Conservation (phyloP, 2,888 invertebrate species). For the Archips crataeganus region DNA sequence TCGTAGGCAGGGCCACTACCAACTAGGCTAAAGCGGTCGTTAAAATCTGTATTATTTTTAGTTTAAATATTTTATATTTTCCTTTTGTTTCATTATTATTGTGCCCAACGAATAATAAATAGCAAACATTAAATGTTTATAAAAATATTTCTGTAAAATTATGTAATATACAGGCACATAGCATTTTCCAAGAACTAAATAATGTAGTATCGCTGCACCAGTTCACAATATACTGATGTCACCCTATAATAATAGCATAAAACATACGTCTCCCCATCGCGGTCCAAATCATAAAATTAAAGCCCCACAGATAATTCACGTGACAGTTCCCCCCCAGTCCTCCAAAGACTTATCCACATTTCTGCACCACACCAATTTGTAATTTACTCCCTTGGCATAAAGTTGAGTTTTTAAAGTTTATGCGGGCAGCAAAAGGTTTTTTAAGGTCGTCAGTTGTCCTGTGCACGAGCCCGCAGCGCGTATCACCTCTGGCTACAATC, state of each 20-base stretch:
- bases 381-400: neutral
- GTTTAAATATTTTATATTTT: no score
- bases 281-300: constrained; percentile 18
- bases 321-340: constrained; percentile 11
- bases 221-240: neutral
- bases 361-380: neutral
- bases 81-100: no score
- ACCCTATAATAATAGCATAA: neutral
- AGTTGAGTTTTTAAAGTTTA: neutral
- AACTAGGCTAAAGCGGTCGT: no score
- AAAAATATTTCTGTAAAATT: neutral
- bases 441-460: constrained; percentile 2
- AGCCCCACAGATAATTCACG: constrained; percentile 32
- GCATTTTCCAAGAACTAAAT: neutral
- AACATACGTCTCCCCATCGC: constrained; percentile 2
- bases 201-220: neutral
- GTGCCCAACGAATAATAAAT: no score
- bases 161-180: neutral
- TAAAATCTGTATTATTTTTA: no score
- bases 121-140: no score
- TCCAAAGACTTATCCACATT: neutral
- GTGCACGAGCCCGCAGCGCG: constrained; percentile 34
- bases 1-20: no score
- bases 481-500: constrained; percentile 40
- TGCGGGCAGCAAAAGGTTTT: neutral